A percentile compares a stretch with the other conserved stretches of the same genome.
These are phyloP conservation scores for Brachyrhaphis roseni DNA, from an alignment of 2,797 vertebrate genomes.

Conservation along the genomic window DNA sequence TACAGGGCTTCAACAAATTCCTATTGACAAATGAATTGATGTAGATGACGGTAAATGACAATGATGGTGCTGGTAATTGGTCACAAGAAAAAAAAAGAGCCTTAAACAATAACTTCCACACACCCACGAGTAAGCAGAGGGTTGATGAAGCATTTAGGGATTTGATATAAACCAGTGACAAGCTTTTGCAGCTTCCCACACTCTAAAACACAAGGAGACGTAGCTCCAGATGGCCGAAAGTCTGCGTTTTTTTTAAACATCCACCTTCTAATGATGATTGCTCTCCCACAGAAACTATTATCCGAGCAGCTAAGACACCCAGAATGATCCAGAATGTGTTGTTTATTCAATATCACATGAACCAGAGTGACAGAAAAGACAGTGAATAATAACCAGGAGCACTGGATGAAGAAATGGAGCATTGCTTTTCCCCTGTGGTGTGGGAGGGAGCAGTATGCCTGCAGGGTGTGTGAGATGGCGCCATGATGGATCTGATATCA, in stretches of 20 bases:
- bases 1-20: slow-evolving; percentile 46
- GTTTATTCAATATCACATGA: slow-evolving; percentile 46
- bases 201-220: slow-evolving; percentile 67
- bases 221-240: slow-evolving; percentile 72
- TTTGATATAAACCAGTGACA: slow-evolving; percentile 71
- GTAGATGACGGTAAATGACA: slow-evolving; percentile 58
- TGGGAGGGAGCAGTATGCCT: slow-evolving; percentile 2
- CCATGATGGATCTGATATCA: slow-evolving; percentile 23
- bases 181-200: slow-evolving; percentile 70
- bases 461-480: slow-evolving; percentile 11
- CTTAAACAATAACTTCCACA: slow-evolving; percentile 65
- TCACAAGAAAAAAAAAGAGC: slow-evolving; percentile 40
- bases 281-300: slow-evolving; percentile 51
- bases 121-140: slow-evolving; percentile 50
- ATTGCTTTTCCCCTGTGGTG: neutral
- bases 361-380: slow-evolving; percentile 47
- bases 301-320: slow-evolving; percentile 27
- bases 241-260: slow-evolving; percentile 60
- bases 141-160: slow-evolving; percentile 69
- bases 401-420: slow-evolving; percentile 21
- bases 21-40: slow-evolving; percentile 63
- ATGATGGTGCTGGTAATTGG: slow-evolving; percentile 50
- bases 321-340: slow-evolving; percentile 39
- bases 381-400: slow-evolving; percentile 47
- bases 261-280: slow-evolving; percentile 61